phyloP scores from a whole-genome alignment of 2,888 invertebrate genomes.

The Tetramorium bicarinatum region DNA sequence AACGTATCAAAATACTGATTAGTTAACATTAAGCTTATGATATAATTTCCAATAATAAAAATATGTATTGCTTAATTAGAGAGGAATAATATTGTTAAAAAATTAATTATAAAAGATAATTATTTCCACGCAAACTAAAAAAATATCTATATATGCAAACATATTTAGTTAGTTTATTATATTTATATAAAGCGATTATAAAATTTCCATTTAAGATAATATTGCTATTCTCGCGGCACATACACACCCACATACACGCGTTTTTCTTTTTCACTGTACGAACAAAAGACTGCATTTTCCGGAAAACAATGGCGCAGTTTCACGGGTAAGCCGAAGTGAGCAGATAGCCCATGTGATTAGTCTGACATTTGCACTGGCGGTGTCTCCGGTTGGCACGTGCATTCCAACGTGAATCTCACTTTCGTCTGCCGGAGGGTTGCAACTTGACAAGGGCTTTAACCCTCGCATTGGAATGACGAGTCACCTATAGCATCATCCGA shows the following conservation, averaged over 20 bases:
- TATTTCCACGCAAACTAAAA: not conserved
- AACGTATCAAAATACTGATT: not conserved
- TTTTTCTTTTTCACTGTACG: conserved; percentile 11
- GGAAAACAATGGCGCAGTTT: conserved; percentile 69
- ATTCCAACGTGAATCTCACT: conserved; percentile 66
- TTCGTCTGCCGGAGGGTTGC: conserved; percentile 71
- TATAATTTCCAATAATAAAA: not conserved
- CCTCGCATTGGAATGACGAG: conserved; percentile 16
- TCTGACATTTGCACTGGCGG: conserved; percentile 78
- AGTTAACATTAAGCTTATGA: not conserved
- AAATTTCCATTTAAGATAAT: not conserved
- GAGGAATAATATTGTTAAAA: not conserved
- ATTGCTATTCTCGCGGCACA: not conserved
- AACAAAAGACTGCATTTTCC: conserved; percentile 59
- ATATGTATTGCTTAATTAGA: not conserved
- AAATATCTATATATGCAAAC: not conserved
- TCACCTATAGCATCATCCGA: conserved; percentile 13
- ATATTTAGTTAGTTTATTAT: not conserved
- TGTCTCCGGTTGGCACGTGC: conserved; percentile 75
- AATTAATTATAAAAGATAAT: not conserved
- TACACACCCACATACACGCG: not conserved
- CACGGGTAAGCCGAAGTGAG: conserved; percentile 49
- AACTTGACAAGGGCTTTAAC: conserved; percentile 56
- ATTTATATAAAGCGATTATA: not conserved
- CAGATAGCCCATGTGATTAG: conserved; percentile 77